Base-by-base conservation (phyloP, 2,888 invertebrate genomes). In the Formica aserva region DNA sequence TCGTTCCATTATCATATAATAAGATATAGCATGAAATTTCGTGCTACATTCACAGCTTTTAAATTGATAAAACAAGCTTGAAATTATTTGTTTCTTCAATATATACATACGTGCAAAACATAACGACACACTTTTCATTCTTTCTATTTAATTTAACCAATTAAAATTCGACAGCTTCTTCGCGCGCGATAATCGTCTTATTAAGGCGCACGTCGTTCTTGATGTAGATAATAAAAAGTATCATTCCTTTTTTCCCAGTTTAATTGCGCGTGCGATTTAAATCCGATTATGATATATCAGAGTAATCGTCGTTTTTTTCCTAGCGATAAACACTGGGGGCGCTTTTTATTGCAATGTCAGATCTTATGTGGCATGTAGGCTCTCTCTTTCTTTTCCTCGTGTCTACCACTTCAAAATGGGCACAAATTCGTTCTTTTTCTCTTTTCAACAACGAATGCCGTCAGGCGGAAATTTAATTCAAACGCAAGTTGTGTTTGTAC, bases 221-320 rank as follows among this genome's bases (percentile, higher is more conserved):
- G 9, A 52, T 18, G 18, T 32, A 52, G 72, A 32, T 82, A 83
- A 87, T 82, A 82, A 85, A 85, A 87, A 87, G 45, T 80, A 69
- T 65, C 57, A 83, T 84, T 63, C 41, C 67, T 65, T 82, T 86
- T 89, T 87, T 87, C 35, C 41, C 55, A 60, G 48, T 82, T 84
- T 84, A 85, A 88, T 88, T 84, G 89, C 67, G 83, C 45, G 77
- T 84, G 22, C 78, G 83, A 89, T 88, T 89, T 85, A 85, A 88
- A 87, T 89, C 85, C 29, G 74, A 63, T 69, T 67, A 55, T 52
- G 75, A 72, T 82, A 65, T 75, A 82, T 85, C 77, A 29, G 71
- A 66, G 75, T 72, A 78, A 76, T 80, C 84, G 38, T 48, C 66
- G 35, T 65, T 26, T 76, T 45, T 45, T 52, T 74, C 35, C 32